A percentile compares a stretch with the other conserved stretches of the same genome.
These are phyloP conservation scores for Globicephala melas DNA, from an alignment of 2,113 vertebrate species.

Conservation along the genomic window DNA sequence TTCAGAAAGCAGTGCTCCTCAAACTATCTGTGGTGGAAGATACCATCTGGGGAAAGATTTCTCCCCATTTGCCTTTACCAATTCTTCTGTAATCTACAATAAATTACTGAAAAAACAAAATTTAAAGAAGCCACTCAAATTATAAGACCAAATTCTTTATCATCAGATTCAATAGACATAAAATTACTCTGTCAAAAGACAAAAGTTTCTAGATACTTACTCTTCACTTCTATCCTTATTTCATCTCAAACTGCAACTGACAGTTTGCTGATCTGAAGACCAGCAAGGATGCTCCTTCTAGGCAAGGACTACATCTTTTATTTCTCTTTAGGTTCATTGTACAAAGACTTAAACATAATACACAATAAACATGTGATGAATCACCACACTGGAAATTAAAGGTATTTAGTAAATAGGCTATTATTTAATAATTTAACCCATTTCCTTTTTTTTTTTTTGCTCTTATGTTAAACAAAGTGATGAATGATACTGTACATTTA, in stretches of 20 bases:
- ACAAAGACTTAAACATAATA: neutral
- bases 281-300: neutral
- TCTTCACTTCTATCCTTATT: neutral
- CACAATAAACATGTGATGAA: neutral
- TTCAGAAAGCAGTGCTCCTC: neutral
- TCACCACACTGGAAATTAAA: neutral
- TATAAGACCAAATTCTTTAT: neutral
- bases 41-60: neutral
- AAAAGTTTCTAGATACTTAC: neutral
- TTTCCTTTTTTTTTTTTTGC: neutral
- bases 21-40: neutral
- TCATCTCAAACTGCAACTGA: neutral
- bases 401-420: neutral
- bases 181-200: neutral
- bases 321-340: neutral
- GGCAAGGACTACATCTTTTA: neutral
- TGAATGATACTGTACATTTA: constrained; percentile 15
- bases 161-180: neutral
- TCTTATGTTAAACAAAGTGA: neutral
- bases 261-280: neutral
- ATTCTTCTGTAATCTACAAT: constrained; percentile 8
- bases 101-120: constrained; percentile 1
- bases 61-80: neutral
- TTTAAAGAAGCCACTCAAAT: neutral
- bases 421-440: neutral